Evolutionary conservation across 2,888 invertebrate species (phyloP), one percentile per base, ranked within the genome.

Genomic region (Spodoptera exigua): DNA sequence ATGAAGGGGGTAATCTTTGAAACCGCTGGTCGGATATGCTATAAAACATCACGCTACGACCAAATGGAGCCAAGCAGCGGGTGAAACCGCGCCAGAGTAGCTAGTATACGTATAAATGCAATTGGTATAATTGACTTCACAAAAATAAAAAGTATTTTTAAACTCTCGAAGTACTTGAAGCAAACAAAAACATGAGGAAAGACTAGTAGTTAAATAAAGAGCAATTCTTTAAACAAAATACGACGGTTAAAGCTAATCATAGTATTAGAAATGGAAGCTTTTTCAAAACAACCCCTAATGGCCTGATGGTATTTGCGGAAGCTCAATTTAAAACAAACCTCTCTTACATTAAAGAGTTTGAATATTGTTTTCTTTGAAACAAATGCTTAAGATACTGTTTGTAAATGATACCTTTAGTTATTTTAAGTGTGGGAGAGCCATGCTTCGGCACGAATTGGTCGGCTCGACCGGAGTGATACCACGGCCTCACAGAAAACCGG

Each of bases 261-360:
- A 40, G 21, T 61, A 70, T 60, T 52, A 56, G 46, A 65, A 44
- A 61, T 41, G 40, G 53, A 55, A 65, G 49, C 66, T 39, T 53
- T 61, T 3, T 43, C 16, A 58, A 71, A 70, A 71, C 58, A 71
- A 48, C 18, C 34, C 13, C n/a, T 70, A 70, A 75, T 70, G 55
- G 36, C 36, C 11, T 10, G n/a, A 11, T 36, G 53, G 44, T 74
- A 69, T 66, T 71, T 41, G 39, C 39, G 39, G 45, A 40, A 35
- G 37, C 51, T 55, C 51, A 44, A 41, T 69, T 36, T 56, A 52
- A n/a, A 69, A 61, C 54, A 52, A 60, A 17, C 27, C 27, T 7
- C 27, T 44, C 18, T 27, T 36, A 35, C 36, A 32, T 21, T 51
- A 61, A 51, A 51, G 46, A 40, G 35, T 46, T 36, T n/a, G 17